These are phyloP conservation scores for Spongia lamella DNA, from an alignment of 37 sponge, comb jelly and placozoan genomes.

Conservation along the genomic window DNA sequence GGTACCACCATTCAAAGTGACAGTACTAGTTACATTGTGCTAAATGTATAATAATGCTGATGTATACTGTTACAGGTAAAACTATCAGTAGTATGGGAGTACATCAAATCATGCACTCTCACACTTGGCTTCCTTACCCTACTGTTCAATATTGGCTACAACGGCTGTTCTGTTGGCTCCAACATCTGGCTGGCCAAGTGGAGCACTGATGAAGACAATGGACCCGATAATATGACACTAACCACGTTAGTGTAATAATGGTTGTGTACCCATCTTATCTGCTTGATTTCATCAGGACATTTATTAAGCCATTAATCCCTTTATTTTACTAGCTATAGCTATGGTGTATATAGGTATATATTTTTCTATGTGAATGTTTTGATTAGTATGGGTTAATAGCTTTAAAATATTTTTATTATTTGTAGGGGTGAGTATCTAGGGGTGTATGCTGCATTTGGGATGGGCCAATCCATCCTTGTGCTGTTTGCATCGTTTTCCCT, in stretches of 20 bases:
- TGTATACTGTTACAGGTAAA: conserved; percentile 59
- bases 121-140: conserved; percentile 33
- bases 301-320: too few species aligned
- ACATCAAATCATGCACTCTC: conserved; percentile 39
- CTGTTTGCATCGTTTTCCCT: conserved; percentile 65
- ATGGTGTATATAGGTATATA: too few species aligned
- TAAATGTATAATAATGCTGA: too few species aligned
- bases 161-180: conserved; percentile 46
- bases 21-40: too few species aligned
- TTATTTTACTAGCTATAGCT: too few species aligned
- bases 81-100: conserved; percentile 42
- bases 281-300: too few species aligned
- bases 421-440: conserved; percentile 63
- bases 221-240: too few species aligned
- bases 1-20: too few species aligned
- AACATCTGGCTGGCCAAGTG: conserved; percentile 80
- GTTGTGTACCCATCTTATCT: too few species aligned
- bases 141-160: conserved; percentile 17
- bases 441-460: conserved; percentile 74
- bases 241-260: too few species aligned
- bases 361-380: too few species aligned
- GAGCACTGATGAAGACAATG: conserved; percentile 44
- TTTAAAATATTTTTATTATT: not conserved
- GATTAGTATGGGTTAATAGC: too few species aligned
- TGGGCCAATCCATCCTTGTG: conserved; percentile 53